Base-by-base conservation (phyloP, 2,888 invertebrate genomes). In the Tanytarsus gracilentus region DNA sequence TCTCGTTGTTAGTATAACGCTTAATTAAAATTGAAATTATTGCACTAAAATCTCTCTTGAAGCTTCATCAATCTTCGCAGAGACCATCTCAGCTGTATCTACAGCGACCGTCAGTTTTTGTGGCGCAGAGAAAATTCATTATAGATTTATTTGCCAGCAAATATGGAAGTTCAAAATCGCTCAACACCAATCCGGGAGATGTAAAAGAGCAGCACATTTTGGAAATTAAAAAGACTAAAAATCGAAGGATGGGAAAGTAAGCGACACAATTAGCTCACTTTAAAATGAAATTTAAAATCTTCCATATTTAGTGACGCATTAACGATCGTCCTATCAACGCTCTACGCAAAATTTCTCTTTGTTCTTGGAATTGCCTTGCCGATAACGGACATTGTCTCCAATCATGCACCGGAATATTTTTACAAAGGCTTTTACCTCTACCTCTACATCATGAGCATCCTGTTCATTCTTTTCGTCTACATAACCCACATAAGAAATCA, bases 331-430 rank as follows among this genome's bases (percentile, higher is more conserved):
- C 69, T 87, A 55, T 87, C 86, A 50, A 84, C 85, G 2, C 75
- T 90, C 51, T 90, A 90, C 73, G 86, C 84, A 49, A 87, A 89
- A 71, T 76, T 89, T 21, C 71, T 90, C 62, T 84, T 89, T 27
- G 86, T 89, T 5, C 75, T 86, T 65, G 87, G 87, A 2, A 78
- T 88, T 53, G 85, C 88, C 8, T 83, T 90, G 66, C 88, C 89
- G 2, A 79, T 89, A 62, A 86, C 88, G 8, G 86, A 88, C 73
- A 85, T 86, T 63, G 83, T 88, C 64, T 84, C 86, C 4, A 77
- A 78, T 44, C 80, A 80, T 64, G 84, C 87, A 81, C 84, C 29
- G 77, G 80, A 40, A 78, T 79, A 56, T 82, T 65, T 65, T 50
- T 65, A 64, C 52, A 63, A 86, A 83, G 86, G 84, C 39, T 88